phyloP scores from a whole-genome alignment of 2,888 invertebrate species.

The Lottia gigantea region DNA sequence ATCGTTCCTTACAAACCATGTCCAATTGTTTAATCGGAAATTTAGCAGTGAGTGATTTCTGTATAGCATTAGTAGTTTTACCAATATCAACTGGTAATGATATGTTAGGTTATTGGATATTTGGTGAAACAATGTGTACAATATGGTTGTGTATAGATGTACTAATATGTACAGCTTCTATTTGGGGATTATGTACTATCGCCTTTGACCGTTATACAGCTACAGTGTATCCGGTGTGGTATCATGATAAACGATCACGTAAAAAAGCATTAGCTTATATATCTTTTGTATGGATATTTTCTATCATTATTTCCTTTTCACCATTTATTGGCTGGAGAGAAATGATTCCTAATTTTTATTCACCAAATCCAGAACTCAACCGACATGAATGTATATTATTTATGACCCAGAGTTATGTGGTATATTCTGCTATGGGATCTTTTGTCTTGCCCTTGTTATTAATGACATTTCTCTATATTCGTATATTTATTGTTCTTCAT shows the following conservation, averaged over 20 bases:
- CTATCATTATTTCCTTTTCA: slow-evolving; percentile 64
- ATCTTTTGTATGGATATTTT: slow-evolving; percentile 67
- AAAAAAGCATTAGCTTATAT: slow-evolving; percentile 63
- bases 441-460: slow-evolving; percentile 66
- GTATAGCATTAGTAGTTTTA: slow-evolving; percentile 65
- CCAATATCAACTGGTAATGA: slow-evolving; percentile 65
- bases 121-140: slow-evolving; percentile 63
- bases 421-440: slow-evolving; percentile 67
- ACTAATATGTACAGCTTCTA: slow-evolving; percentile 68
- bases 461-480: slow-evolving; percentile 65
- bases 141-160: slow-evolving; percentile 66
- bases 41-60: slow-evolving; percentile 66
- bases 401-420: slow-evolving; percentile 63
- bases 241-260: slow-evolving; percentile 62
- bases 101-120: slow-evolving; percentile 66
- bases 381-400: slow-evolving; percentile 64
- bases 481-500: slow-evolving; percentile 64
- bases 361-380: slow-evolving; percentile 45
- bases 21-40: slow-evolving; percentile 69
- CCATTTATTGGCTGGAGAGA: slow-evolving; percentile 65
- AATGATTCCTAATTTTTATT: slow-evolving; percentile 54
- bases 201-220: slow-evolving; percentile 68
- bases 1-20: slow-evolving; percentile 62
- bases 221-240: slow-evolving; percentile 68
- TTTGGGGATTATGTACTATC: slow-evolving; percentile 68